Evolutionary conservation across 2,797 vertebrate species (phyloP).

Genomic region (Lithobates pipiens): DNA sequence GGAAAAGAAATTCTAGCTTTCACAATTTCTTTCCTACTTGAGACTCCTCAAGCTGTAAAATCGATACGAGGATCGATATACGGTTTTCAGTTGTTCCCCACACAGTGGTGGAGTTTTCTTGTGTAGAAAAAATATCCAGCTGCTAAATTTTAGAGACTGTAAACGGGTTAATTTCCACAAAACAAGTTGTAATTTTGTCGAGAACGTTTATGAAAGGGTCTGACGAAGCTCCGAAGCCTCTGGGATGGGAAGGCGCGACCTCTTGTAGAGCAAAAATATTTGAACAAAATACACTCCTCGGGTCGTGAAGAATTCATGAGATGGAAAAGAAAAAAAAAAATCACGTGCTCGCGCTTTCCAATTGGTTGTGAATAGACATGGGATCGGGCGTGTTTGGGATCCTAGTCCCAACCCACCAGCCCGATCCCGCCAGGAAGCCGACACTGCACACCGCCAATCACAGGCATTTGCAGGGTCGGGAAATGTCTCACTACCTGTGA

Average conservation of each 20-base stretch:
- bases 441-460: too few relatives aligned
- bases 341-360: too few relatives aligned
- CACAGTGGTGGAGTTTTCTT: slow-evolving; percentile 76
- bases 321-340: not conserved
- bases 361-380: too few relatives aligned
- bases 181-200: slow-evolving; percentile 25
- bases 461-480: too few relatives aligned
- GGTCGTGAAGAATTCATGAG: not conserved
- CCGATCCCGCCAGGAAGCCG: too few relatives aligned
- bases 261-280: not conserved
- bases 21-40: slow-evolving; percentile 77
- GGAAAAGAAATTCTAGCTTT: slow-evolving; percentile 81
- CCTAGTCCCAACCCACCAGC: too few relatives aligned
- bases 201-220: not conserved
- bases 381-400: too few relatives aligned
- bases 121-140: slow-evolving; percentile 71
- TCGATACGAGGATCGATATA: slow-evolving; percentile 83
- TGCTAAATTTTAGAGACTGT: slow-evolving; percentile 70
- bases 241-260: not conserved
- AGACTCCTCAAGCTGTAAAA: slow-evolving; percentile 74
- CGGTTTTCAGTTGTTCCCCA: slow-evolving; percentile 80
- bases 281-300: not conserved
- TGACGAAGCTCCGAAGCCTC: not conserved
- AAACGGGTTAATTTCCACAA: slow-evolving; percentile 14
- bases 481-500: too few relatives aligned